Percentiles rank a stretch among this genome's conserved stretches.
Evolutionary conservation across 2,113 vertebrate species (phyloP).

Genomic region (Silurus asotus): DNA sequence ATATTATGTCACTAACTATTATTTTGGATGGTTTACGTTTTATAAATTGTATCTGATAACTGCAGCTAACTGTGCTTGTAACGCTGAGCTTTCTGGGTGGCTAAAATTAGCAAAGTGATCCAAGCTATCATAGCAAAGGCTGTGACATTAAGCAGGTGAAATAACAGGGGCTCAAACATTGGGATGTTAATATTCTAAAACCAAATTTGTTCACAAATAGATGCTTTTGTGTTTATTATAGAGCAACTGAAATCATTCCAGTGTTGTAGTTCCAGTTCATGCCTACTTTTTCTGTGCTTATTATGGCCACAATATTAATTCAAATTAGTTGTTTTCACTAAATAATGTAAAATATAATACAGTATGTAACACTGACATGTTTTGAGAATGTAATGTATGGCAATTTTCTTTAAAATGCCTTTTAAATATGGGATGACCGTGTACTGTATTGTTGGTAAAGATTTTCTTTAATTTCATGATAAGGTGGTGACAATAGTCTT

Average conservation of each 20-base stretch:
- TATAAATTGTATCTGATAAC: background rate
- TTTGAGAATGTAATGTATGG: no score
- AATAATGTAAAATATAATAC: background rate
- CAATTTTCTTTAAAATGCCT: no score
- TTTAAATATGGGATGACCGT: background rate
- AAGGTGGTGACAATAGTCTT: background rate
- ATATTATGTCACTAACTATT: background rate
- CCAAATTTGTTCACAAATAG: background rate
- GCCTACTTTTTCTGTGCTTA: background rate
- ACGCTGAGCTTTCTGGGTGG: background rate
- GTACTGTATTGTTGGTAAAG: background rate
- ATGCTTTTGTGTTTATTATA: background rate
- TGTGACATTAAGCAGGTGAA: background rate
- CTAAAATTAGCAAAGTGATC: background rate
- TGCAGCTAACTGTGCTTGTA: background rate
- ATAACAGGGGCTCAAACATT: background rate
- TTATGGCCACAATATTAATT: background rate
- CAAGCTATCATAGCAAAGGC: background rate
- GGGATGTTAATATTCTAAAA: background rate
- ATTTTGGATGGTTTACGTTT: background rate
- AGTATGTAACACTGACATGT: background rate
- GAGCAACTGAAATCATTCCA: background rate
- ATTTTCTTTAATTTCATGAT: background rate
- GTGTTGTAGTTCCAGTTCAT: background rate
- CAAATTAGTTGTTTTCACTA: background rate